A percentile compares a stretch with the other conserved stretches of the same genome.
These are phyloP conservation scores for Propsilocerus akamusi DNA, from an alignment of 1,140 invertebrate genomes.

Conservation along the genomic window DNA sequence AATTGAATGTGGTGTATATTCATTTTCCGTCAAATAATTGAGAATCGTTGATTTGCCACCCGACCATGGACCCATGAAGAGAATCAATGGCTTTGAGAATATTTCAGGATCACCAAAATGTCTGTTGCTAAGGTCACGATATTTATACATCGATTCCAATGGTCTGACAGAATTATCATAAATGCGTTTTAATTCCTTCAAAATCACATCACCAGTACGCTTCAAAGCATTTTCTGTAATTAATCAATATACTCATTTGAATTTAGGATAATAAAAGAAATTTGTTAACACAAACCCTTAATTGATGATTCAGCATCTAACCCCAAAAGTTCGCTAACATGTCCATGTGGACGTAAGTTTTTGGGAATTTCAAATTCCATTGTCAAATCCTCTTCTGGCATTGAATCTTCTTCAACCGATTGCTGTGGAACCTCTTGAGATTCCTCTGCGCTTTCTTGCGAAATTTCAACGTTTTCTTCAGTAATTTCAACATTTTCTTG, in stretches of 20 bases:
- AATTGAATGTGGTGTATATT: conserved; percentile 62
- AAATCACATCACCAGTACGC: conserved; percentile 52
- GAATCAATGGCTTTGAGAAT: conserved; percentile 78
- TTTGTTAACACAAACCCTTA: background rate
- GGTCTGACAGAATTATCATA: conserved; percentile 81
- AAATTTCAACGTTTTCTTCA: conserved; percentile 11
- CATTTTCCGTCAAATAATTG: conserved; percentile 78
- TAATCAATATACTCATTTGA: conserved; percentile 21
- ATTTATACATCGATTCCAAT: conserved; percentile 76
- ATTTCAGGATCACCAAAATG: conserved; percentile 89
- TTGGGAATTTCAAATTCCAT: conserved; percentile 51
- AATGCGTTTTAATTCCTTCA: conserved; percentile 70
- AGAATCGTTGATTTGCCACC: conserved; percentile 88
- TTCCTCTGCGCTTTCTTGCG: conserved; percentile 8
- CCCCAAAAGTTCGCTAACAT: conserved; percentile 61
- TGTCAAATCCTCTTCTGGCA: conserved; percentile 37
- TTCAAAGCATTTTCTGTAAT: conserved; percentile 49
- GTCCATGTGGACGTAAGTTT: conserved; percentile 55
- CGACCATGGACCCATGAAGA: conserved; percentile 92
- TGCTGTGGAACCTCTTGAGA: conserved; percentile 10
- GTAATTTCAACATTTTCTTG: conserved; percentile 11
- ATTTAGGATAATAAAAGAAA: background rate
- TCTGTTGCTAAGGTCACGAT: conserved; percentile 77
- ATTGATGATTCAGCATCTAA: conserved; percentile 43
- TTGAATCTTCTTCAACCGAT: conserved; percentile 23